phyloP scores from a whole-genome alignment of 2,797 vertebrate genomes.

The Acrocephalus scirpaceus region DNA sequence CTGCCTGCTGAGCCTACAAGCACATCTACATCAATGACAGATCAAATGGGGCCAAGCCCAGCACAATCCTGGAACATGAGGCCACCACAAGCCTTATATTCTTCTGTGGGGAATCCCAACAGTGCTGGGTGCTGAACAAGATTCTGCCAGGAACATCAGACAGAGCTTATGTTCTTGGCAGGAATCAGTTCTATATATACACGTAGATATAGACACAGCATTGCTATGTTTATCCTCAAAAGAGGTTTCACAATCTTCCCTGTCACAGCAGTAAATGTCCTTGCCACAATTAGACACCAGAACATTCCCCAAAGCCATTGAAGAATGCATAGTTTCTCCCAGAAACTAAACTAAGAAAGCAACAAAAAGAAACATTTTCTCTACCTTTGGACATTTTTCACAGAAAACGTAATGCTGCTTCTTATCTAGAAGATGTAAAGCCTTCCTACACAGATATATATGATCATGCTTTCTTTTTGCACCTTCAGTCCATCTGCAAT shows the following conservation, averaged over 20 bases:
- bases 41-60: slow-evolving; percentile 46
- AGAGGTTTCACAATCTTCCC: slow-evolving; percentile 11
- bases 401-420: background rate
- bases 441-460: background rate
- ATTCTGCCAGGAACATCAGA: slow-evolving; percentile 5
- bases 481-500: background rate
- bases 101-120: slow-evolving; percentile 27
- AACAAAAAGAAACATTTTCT: background rate
- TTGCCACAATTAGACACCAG: background rate
- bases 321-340: background rate
- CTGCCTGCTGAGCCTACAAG: slow-evolving; percentile 20
- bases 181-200: background rate
- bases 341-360: background rate
- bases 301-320: background rate
- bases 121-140: background rate
- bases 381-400: background rate
- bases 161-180: background rate
- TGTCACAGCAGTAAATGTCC: background rate
- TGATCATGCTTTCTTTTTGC: background rate
- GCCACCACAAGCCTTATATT: slow-evolving; percentile 40
- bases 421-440: background rate
- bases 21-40: slow-evolving; percentile 49
- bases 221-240: background rate
- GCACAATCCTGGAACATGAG: slow-evolving; percentile 42
- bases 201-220: background rate